phyloP scores from a whole-genome alignment of 2,888 invertebrate genomes.

The Rhyacophila evoluta region DNA sequence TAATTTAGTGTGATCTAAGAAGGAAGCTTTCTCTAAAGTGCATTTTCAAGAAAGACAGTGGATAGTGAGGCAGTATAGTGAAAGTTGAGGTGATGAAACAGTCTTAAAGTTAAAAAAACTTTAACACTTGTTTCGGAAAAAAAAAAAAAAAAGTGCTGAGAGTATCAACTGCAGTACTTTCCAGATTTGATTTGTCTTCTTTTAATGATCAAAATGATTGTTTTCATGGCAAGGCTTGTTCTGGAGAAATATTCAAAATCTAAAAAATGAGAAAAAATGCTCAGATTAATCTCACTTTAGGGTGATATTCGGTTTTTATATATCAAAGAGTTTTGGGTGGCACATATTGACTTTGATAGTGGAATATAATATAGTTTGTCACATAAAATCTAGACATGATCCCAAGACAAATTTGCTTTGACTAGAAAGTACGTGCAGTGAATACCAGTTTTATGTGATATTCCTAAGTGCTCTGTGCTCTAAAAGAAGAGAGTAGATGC shows the following conservation, averaged over 20 bases:
- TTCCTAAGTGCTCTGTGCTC: conserved; percentile 53
- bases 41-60: conserved; percentile 48
- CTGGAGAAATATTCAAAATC: too few relatives aligned
- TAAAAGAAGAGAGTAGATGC: conserved; percentile 52
- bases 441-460: not conserved
- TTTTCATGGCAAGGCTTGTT: too few relatives aligned
- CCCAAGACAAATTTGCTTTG: too few relatives aligned
- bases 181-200: too few relatives aligned
- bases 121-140: conserved; percentile 46
- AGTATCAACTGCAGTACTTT: conserved; percentile 41
- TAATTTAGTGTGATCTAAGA: conserved; percentile 42
- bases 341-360: too few relatives aligned
- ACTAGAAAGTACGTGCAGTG: conserved; percentile 16
- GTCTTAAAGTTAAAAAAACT: conserved; percentile 45
- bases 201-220: too few relatives aligned
- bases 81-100: conserved; percentile 46
- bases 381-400: too few relatives aligned
- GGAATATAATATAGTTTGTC: too few relatives aligned
- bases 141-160: conserved; percentile 39
- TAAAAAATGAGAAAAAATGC: too few relatives aligned
- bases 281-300: too few relatives aligned
- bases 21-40: conserved; percentile 52
- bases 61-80: conserved; percentile 30
- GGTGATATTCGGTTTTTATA: too few relatives aligned
- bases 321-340: too few relatives aligned